Evolutionary conservation across 2,888 invertebrate species (phyloP), one percentile per base, ranked within the genome.

Genomic region (Leucophenga montana): DNA sequence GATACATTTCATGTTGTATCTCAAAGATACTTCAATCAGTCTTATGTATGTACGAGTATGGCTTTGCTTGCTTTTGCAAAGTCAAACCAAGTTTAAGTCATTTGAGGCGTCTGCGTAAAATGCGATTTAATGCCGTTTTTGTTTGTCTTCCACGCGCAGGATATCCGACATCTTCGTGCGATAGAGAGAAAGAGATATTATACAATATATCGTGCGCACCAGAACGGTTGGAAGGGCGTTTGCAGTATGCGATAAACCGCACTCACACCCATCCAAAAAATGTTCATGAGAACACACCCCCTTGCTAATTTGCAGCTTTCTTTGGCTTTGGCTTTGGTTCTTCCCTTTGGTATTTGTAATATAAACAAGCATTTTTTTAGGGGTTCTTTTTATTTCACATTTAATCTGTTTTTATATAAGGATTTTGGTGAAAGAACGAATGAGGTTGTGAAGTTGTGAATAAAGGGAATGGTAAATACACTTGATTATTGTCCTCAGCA

Each of bases 111-210:
- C 74, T 82, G 78, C 77, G 85, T 79, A 82, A 84, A 83, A 86
- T 85, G 80, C 78, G 85, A 86, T 85, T 85, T 85, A 85, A 85
- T 85, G 84, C 78, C 75, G 79, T 85, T 84, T 85, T 84, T 85
- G 82, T 82, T 82, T 82, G 82, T 84, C 79, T 85, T 82, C 77
- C 82, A 79, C 75, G 82, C 84, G 81, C 84, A 84, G 81, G 81
- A 82, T 77, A 78, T 82, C 81, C 81, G 78, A 56, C 68, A 69
- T 61, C 67, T 72, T 70, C 77, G 73, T 76, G 79, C 76, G 79
- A 64, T 46, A 73, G 76, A 82, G 77, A 50, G 50, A 13, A 16
- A 50, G 50, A 50, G 50, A 39, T 39, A 39, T 8, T 39, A 39
- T 39, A 39, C 39, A 39, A 1, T 39, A 39, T 39, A 39, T 50